Conservation (phyloP, 2,888 invertebrate genomes). For the Tuberolachnus salignus region DNA sequence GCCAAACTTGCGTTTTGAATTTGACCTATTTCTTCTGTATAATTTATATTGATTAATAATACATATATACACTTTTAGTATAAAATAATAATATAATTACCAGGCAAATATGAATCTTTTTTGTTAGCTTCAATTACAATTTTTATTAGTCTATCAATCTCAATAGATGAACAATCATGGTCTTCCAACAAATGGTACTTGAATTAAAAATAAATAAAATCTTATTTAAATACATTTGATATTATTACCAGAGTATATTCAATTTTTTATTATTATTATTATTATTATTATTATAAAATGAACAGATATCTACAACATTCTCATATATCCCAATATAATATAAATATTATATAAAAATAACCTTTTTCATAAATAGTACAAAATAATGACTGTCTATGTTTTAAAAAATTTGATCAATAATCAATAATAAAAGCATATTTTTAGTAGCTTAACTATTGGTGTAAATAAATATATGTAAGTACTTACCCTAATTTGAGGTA, state of each 20-base stretch:
- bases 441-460: not conserved
- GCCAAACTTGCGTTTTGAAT: not conserved
- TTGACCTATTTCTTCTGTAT: conserved; percentile 1
- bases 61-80: not conserved
- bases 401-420: too few relatives aligned
- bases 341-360: too few relatives aligned
- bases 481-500: conserved; percentile 69
- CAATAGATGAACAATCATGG: conserved; percentile 46
- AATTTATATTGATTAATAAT: conserved; percentile 3
- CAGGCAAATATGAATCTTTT: conserved; percentile 43
- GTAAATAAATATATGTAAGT: not conserved
- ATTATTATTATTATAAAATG: too few relatives aligned
- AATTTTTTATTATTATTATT: too few relatives aligned
- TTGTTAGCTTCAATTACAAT: conserved; percentile 61
- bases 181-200: conserved; percentile 56
- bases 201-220: not conserved
- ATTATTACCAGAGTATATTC: too few relatives aligned
- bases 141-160: conserved; percentile 61
- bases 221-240: too few relatives aligned
- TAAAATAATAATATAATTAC: conserved; percentile 4
- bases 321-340: too few relatives aligned
- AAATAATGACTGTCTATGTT: too few relatives aligned
- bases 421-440: not conserved
- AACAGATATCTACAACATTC: too few relatives aligned
- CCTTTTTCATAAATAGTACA: too few relatives aligned